phyloP scores from a whole-genome alignment of 2,888 invertebrate species.

The Athrips mouffetella region DNA sequence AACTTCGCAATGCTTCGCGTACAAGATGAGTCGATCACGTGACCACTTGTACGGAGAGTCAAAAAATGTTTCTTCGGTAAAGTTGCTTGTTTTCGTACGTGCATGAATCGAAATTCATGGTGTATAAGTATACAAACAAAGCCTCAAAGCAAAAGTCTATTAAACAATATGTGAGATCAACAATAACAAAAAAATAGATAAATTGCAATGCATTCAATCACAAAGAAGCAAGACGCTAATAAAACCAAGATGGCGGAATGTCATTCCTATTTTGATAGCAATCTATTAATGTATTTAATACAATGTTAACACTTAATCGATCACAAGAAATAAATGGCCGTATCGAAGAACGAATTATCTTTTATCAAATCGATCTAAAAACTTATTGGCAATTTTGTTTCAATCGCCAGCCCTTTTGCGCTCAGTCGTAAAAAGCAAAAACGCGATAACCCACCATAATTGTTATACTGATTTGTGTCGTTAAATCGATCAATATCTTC shows the following conservation, averaged over 20 bases:
- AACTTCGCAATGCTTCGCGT: no score
- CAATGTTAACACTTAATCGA: constrained; percentile 6
- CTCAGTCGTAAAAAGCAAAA: constrained; percentile 4
- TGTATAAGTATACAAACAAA: no score
- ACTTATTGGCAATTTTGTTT: constrained; percentile 1
- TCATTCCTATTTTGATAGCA: not conserved
- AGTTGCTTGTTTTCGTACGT: no score
- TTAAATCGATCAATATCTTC: not conserved
- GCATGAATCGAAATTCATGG: no score
- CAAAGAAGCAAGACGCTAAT: not conserved
- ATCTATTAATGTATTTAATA: not conserved
- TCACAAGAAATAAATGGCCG: not conserved
- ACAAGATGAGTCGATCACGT: no score
- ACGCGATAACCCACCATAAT: not conserved
- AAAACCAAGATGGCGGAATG: not conserved
- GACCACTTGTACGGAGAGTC: no score
- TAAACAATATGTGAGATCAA: no score
- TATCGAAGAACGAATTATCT: not conserved
- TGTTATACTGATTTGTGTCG: not conserved
- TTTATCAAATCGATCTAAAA: constrained; percentile 4
- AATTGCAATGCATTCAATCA: not conserved
- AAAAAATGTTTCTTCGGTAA: no score
- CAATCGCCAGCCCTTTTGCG: no score
- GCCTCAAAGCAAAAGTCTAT: no score
- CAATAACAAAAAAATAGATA: no score